phyloP scores from a whole-genome alignment of 1,140 invertebrate genomes.

The Drosophila aff. region DNA sequence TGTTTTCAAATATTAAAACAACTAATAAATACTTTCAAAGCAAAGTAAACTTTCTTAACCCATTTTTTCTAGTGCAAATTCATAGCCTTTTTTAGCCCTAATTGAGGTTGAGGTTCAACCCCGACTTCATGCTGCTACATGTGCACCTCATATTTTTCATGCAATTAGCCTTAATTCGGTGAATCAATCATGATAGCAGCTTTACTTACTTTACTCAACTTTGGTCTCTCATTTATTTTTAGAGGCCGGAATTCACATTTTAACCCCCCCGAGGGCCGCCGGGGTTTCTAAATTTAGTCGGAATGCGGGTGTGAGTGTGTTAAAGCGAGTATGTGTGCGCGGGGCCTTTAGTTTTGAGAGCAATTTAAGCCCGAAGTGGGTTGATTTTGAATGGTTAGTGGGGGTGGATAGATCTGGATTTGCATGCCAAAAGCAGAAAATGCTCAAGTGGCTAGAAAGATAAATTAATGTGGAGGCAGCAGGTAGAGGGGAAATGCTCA shows the following conservation, averaged over 20 bases:
- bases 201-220: constrained; percentile 34
- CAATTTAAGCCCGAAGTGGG: constrained; percentile 60
- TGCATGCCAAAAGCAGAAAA: constrained; percentile 68
- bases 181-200: constrained; percentile 75
- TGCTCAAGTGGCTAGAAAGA: constrained; percentile 18
- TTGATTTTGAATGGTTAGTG: constrained; percentile 42
- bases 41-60: too few species aligned
- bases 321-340: constrained; percentile 5
- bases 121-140: constrained; percentile 49
- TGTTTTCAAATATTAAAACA: not conserved
- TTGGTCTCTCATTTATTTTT: constrained; percentile 59
- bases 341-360: constrained; percentile 56
- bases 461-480: constrained; percentile 63
- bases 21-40: too few species aligned
- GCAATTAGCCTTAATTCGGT: constrained; percentile 79
- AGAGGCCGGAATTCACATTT: constrained; percentile 48
- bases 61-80: constrained; percentile 1
- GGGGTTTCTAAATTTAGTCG: constrained; percentile 57
- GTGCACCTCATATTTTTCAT: constrained; percentile 80
- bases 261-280: constrained; percentile 5
- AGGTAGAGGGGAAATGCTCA: constrained; percentile 56
- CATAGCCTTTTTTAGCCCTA: constrained; percentile 23
- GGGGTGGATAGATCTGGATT: constrained; percentile 33
- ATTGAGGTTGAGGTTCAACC: constrained; percentile 51
- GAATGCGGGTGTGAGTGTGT: constrained; percentile 13